Evolutionary conservation across 2,888 invertebrate genomes (phyloP).

Genomic region (Apotomis capreana): DNA sequence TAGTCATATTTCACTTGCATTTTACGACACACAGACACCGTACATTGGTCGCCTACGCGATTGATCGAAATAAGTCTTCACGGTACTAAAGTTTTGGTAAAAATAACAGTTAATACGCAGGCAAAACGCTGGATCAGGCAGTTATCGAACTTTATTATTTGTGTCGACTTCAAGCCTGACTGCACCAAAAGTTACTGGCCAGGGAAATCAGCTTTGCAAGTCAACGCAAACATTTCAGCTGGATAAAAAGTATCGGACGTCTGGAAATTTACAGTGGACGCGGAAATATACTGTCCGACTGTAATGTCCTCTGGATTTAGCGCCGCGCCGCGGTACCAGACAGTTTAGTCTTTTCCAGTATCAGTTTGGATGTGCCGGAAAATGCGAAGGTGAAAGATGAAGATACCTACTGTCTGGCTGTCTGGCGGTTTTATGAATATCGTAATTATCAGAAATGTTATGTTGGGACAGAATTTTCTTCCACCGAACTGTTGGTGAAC

Average conservation of each 20-base stretch:
- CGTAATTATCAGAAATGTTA: no score
- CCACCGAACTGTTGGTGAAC: no score
- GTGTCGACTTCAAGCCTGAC: not conserved
- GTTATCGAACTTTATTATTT: no score
- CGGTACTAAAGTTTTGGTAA: no score
- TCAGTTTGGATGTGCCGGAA: not conserved
- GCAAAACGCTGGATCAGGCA: no score
- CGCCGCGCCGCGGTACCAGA: conserved; percentile 36
- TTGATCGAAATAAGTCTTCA: no score
- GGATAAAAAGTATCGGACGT: conserved; percentile 21
- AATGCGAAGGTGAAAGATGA: conserved; percentile 5
- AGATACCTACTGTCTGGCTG: not conserved
- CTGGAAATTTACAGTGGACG: conserved; percentile 34
- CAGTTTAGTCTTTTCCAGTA: conserved; percentile 17
- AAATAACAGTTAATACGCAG: no score
- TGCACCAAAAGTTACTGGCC: not conserved
- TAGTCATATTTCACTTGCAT: no score
- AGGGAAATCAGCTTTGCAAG: not conserved
- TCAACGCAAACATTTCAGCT: conserved; percentile 7
- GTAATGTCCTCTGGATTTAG: conserved; percentile 39
- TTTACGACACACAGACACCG: no score
- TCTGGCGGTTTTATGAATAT: no score
- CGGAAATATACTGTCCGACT: conserved; percentile 31
- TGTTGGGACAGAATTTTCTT: no score
- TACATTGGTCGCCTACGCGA: no score